Conservation (phyloP, 2,888 invertebrate species). For the Autographa gamma region DNA sequence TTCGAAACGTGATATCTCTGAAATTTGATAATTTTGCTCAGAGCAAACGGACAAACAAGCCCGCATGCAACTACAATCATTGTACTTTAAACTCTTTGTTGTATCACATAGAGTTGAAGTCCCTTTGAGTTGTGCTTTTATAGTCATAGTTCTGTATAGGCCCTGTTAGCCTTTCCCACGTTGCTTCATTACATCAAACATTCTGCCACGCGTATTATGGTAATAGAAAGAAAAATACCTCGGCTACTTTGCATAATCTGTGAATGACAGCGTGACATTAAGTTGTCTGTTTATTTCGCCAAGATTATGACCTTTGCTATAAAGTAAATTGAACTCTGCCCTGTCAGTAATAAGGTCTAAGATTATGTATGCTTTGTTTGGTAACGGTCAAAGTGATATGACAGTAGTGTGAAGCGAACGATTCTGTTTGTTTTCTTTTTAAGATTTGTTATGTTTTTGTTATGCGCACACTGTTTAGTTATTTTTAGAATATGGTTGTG, state of each 20-base stretch:
- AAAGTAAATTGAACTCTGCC: constrained; percentile 44
- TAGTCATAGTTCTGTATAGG: constrained; percentile 45
- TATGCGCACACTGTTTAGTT: constrained; percentile 29
- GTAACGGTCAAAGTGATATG: constrained; percentile 72
- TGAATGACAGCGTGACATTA: constrained; percentile 79
- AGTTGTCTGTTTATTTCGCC: constrained; percentile 73
- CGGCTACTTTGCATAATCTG: constrained; percentile 84
- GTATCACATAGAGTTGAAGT: constrained; percentile 38
- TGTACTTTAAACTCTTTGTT: constrained; percentile 25
- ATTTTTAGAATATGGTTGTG: constrained; percentile 32
- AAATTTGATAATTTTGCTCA: constrained; percentile 69
- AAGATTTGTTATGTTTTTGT: constrained; percentile 49
- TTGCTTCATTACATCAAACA: constrained; percentile 79
- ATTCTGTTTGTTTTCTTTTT: constrained; percentile 65
- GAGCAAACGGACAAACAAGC: constrained; percentile 64
- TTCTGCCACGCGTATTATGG: constrained; percentile 79
- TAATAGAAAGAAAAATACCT: constrained; percentile 80
- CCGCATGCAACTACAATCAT: constrained; percentile 60
- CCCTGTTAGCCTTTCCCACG: constrained; percentile 81
- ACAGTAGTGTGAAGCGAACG: constrained; percentile 65
- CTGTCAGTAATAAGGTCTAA: constrained; percentile 40
- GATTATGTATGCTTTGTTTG: constrained; percentile 34
- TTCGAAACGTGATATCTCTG: constrained; percentile 70
- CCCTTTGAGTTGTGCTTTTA: constrained; percentile 32
- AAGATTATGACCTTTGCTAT: constrained; percentile 45